Base-by-base conservation (phyloP, 2,797 vertebrate species). In the Neopelma chrysocephalum region DNA sequence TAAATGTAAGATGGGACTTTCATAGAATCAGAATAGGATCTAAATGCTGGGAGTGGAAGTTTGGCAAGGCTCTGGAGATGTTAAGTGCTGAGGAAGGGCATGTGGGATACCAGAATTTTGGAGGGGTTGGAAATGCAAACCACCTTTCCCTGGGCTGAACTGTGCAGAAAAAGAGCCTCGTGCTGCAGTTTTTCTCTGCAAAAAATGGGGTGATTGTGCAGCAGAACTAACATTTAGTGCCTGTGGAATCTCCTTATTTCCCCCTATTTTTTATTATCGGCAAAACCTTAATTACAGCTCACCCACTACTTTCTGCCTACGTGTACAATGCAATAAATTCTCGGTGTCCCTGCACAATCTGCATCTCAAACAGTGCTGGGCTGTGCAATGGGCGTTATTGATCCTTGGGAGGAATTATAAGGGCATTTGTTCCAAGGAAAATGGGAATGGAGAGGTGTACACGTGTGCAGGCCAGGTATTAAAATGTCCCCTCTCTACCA, bases 231-330 rank as follows among this genome's bases (percentile, higher is more conserved):
- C 88, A 79, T 43, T 95, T 88, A 83, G 91, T 88, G 88, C 76
- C 94, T 77, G 32, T 15, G 50, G 86, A 95, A 50, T 64, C 85
- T 90, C 94, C 96, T 97, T 96, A 96, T 96, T 96, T 87, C 75
- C 71, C 94, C 89, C 61, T 29, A 78, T 94, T 97, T 97, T 97
- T 98, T 97, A 97, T 97, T 97, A 96, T 97, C 97, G 97, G 96
- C 97, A 96, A 97, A 98, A 97, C 95, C 96, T 98, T 98, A 97
- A 98, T 98, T 98, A 97, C 97, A 97, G 91, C 93, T 98, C 96
- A 97, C 93, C 95, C 94, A 86, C 96, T 80, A 94, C 96, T 95
- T 97, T 97, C 96, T 97, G 95, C 87, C 69, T 43, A 60, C 70
- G 19, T 96, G 97, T 98, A 97, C 96, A 98, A 97, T 91, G 96